Percentiles rank a stretch among this genome's conserved stretches.
phyloP scores from a whole-genome alignment of 2,797 vertebrate species.

The Spea hammondii region DNA sequence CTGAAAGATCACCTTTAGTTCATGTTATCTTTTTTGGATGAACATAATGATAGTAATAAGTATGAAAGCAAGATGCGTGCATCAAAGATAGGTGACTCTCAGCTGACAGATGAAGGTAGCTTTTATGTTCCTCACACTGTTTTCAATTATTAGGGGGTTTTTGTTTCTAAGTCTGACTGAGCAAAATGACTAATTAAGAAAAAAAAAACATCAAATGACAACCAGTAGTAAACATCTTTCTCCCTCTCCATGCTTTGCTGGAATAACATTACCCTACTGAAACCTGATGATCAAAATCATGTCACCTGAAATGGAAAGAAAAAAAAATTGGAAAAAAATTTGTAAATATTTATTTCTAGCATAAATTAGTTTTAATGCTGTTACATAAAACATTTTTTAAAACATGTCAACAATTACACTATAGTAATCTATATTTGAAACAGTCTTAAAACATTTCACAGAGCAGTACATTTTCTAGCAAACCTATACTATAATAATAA shows the following conservation, averaged over 20 bases:
- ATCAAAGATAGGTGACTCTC: constrained; percentile 45
- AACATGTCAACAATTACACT: too few relatives aligned
- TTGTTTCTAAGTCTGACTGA: constrained; percentile 47
- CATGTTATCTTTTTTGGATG: too few relatives aligned
- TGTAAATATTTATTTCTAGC: too few relatives aligned
- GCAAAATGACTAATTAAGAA: constrained; percentile 47
- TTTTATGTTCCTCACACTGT: constrained; percentile 53
- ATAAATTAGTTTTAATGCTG: too few relatives aligned
- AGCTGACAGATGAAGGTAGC: constrained; percentile 53
- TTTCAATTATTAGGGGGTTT: constrained; percentile 25
- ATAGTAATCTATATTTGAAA: too few relatives aligned
- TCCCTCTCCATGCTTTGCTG: constrained; percentile 49
- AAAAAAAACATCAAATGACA: constrained; percentile 48
- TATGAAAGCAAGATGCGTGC: too few relatives aligned
- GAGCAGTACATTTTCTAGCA: too few relatives aligned
- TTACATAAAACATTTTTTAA: too few relatives aligned
- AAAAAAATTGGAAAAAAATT: constrained; percentile 7
- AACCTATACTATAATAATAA: too few relatives aligned
- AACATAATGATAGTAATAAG: too few relatives aligned
- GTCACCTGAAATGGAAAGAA: constrained; percentile 50
- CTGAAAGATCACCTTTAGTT: too few relatives aligned
- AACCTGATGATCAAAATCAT: constrained; percentile 55
- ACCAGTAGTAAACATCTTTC: constrained; percentile 48
- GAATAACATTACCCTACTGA: constrained; percentile 53
- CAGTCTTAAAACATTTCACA: too few relatives aligned